Percentiles rank a stretch among this genome's conserved stretches.
Evolutionary conservation across 2,113 vertebrate genomes (phyloP).

Genomic region (Zosterops lateralis): DNA sequence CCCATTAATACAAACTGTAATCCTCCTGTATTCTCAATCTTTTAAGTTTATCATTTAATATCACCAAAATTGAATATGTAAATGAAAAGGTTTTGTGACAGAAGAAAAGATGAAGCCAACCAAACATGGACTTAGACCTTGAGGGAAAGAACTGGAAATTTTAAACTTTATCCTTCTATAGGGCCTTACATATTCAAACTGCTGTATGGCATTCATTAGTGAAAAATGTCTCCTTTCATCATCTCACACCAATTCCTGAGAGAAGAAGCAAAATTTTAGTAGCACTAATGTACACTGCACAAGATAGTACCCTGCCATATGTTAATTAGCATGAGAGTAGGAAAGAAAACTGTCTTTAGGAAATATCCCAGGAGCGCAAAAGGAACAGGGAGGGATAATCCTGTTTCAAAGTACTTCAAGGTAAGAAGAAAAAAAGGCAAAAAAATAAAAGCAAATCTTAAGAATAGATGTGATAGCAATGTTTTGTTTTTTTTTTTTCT

Average conservation of each 20-base stretch:
- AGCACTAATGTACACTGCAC: background rate
- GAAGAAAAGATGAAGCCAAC: background rate
- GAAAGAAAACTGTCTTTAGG: background rate
- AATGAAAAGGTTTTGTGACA: background rate
- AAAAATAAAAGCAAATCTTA: background rate
- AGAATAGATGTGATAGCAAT: background rate
- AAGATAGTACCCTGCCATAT: background rate
- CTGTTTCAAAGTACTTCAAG: background rate
- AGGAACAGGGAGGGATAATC: background rate
- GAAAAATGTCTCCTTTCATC: conserved; percentile 28
- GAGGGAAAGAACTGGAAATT: background rate
- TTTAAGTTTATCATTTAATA: background rate
- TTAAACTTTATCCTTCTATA: background rate
- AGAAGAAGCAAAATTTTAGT: background rate
- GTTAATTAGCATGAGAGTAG: background rate
- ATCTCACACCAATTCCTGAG: background rate
- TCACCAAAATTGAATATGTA: background rate
- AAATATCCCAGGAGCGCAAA: background rate
- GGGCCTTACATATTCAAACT: background rate
- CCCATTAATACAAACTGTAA: background rate
- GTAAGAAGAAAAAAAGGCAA: background rate
- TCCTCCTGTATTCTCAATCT: background rate
- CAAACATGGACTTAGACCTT: background rate
- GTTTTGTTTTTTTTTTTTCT: background rate
- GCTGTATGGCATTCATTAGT: conserved; percentile 17